phyloP scores from a whole-genome alignment of 2,113 vertebrate species.

The Tylochromis polylepis region DNA sequence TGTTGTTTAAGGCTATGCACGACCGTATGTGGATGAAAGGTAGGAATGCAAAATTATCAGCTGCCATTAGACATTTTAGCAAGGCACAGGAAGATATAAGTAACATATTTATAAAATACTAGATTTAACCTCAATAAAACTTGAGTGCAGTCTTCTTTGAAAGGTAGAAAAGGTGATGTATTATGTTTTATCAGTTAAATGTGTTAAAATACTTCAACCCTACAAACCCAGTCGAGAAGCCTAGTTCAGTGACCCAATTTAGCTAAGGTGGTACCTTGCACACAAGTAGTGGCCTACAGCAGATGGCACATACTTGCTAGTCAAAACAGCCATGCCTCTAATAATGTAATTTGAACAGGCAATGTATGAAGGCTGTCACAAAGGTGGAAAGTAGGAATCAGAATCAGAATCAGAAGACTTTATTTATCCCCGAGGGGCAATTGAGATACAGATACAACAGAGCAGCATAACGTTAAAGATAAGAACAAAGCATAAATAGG shows the following conservation, averaged over 20 bases:
- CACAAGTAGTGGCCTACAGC: neutral
- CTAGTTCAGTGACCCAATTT: neutral
- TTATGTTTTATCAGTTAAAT: neutral
- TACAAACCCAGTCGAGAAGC: neutral
- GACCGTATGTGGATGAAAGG: neutral
- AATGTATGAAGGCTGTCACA: neutral
- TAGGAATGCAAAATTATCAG: neutral
- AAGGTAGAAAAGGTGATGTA: neutral
- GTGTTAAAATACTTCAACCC: neutral
- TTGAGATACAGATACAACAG: too few species aligned
- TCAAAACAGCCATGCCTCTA: neutral
- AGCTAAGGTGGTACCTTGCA: neutral
- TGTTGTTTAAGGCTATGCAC: neutral
- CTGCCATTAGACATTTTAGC: neutral
- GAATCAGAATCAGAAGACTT: too few species aligned
- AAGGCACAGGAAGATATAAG: neutral
- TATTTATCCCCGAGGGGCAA: too few species aligned
- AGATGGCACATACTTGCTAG: neutral
- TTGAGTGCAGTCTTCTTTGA: neutral
- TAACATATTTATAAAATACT: neutral
- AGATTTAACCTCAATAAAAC: neutral
- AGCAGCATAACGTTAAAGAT: too few species aligned
- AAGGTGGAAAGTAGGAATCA: neutral
- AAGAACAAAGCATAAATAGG: too few species aligned
- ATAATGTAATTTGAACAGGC: neutral